Conservation (phyloP, 2,113 vertebrate genomes). For the Podilymbus podiceps region DNA sequence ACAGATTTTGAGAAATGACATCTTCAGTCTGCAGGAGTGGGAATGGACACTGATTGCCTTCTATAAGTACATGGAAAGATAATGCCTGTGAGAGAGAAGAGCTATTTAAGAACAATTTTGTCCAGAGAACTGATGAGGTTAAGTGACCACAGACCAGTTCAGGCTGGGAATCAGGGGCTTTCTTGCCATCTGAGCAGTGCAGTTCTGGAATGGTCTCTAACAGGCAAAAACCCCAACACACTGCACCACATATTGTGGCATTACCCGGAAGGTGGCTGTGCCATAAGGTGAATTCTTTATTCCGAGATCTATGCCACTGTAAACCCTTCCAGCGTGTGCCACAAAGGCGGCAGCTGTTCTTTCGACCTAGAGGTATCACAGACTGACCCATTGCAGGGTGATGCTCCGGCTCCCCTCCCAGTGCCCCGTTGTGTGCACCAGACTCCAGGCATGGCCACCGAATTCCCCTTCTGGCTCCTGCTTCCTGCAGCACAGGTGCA, state of each 20-base stretch:
- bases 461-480: neutral
- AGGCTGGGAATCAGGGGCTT: neutral
- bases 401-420: neutral
- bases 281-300: neutral
- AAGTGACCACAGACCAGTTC: neutral
- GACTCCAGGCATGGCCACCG: neutral
- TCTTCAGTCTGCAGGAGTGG: neutral
- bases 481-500: neutral
- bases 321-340: neutral
- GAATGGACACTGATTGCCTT: neutral
- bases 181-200: neutral
- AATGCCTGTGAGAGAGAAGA: neutral
- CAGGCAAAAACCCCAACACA: neutral
- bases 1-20: neutral
- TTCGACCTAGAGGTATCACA: neutral
- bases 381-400: accelerated
- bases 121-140: neutral
- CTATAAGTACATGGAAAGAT: neutral
- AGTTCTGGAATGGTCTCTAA: neutral
- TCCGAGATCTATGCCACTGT: neutral
- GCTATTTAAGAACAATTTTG: neutral
- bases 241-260: neutral
- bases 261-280: neutral
- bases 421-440: neutral
- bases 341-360: neutral